Percentiles rank a stretch among this genome's conserved stretches.
phyloP scores from a whole-genome alignment of 1,140 invertebrate species.

The Cryptotermes secundus region DNA sequence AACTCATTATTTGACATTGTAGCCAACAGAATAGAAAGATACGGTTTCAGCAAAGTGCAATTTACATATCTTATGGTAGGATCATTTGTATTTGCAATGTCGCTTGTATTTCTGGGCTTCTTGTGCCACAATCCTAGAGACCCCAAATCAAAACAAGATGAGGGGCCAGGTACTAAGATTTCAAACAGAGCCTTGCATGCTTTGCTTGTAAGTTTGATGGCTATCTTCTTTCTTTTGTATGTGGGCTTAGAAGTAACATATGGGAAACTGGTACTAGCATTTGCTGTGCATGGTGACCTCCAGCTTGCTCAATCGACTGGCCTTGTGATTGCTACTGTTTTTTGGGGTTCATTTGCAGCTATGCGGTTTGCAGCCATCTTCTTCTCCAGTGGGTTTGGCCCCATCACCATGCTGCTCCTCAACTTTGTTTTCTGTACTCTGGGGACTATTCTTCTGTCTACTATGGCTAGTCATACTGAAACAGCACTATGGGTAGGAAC shows the following conservation, averaged over 20 bases:
- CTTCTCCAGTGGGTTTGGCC: conserved; percentile 46
- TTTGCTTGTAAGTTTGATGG: conserved; percentile 46
- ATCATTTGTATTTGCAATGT: conserved; percentile 47
- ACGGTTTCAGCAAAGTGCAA: conserved; percentile 50
- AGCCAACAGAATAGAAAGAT: conserved; percentile 40
- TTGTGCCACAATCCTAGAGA: conserved; percentile 47
- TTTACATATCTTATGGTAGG: conserved; percentile 52
- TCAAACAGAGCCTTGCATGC: conserved; percentile 38
- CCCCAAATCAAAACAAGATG: conserved; percentile 41
- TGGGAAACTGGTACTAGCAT: conserved; percentile 50
- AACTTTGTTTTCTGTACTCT: conserved; percentile 46
- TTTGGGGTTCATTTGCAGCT: conserved; percentile 53
- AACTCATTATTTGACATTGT: conserved; percentile 34
- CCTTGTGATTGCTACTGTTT: conserved; percentile 48
- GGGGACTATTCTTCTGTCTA: conserved; percentile 46
- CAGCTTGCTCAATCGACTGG: conserved; percentile 44
- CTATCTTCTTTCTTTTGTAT: conserved; percentile 51
- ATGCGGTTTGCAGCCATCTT: conserved; percentile 51
- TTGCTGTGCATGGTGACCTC: conserved; percentile 44
- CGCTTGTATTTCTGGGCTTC: conserved; percentile 48
- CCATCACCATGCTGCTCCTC: conserved; percentile 46
- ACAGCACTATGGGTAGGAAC: conserved; percentile 44
- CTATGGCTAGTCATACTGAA: conserved; percentile 43
- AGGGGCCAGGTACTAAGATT: conserved; percentile 34
- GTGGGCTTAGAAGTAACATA: conserved; percentile 51